Evolutionary conservation across 2,797 vertebrate genomes (phyloP), one percentile per base, ranked within the genome.

Genomic region (Kryptopterus vitreolus): DNA sequence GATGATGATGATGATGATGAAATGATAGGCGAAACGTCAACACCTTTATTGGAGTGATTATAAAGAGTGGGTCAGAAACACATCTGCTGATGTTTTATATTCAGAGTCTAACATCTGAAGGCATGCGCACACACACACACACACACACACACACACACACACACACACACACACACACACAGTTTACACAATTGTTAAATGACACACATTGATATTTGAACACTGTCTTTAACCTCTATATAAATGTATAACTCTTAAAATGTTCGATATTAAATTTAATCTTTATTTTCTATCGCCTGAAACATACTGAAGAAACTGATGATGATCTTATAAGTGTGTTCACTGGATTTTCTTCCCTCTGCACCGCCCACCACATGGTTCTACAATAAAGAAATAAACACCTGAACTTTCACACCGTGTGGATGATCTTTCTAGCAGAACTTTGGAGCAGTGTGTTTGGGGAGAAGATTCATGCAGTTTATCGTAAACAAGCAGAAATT

Each of bases 321-420:
- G 43, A 63, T 58, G 57, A 58, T 58, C 33, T 38, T 10, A n/a
- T 48, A 69, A 69, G 16, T 15, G 6, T 10, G 15, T 18, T 29
- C 43, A 69, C 66, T 16, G 18, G n/a, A n/a, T 24, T 26, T 48
- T 20, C 55, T 33, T n/a, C n/a, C 18, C 29, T n/a, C 29, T 12
- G 48, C 66, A 69, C 46, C 15, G 31, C 48, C n/a, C 33, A 13
- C 50, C 20, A 53, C 13, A 33, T 15, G 7, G 22, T 53, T 33
- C 69, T 35, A 13, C 48, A 72, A 72, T 72, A 72, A 72, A 72
- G 11, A 33, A 71, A 33, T 53, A 71, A 72, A 72, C 29, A 2
- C 20, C 18, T 53, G 26, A 72, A 35, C 69, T 31, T 31, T 71
- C 26, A 52, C 24, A 70, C 46, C 22, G 29, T 35, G 48, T 31